phyloP scores from a whole-genome alignment of 1,140 invertebrate species.

The Drosophila eugracilis region DNA sequence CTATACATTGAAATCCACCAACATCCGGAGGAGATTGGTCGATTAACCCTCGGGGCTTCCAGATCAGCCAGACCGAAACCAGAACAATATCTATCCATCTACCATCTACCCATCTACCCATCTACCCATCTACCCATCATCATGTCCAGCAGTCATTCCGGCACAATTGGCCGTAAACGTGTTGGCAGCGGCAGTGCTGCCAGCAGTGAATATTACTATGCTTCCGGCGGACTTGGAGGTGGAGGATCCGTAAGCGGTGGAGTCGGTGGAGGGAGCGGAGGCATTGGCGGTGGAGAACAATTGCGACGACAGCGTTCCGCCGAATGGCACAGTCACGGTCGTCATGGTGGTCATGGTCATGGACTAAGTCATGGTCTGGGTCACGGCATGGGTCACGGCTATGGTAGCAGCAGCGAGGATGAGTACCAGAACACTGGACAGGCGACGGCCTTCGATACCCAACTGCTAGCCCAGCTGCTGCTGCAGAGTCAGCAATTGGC shows the following conservation, averaged over 20 bases:
- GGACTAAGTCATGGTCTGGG: constrained; percentile 55
- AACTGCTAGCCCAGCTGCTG: constrained; percentile 86
- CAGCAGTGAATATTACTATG: constrained; percentile 77
- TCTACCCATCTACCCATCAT: too few species aligned
- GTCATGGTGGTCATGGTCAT: constrained; percentile 80
- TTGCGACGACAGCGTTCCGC: constrained; percentile 87
- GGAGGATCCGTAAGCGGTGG: background rate
- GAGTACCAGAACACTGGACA: constrained; percentile 86
- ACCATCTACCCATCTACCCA: too few species aligned
- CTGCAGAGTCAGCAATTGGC: constrained; percentile 87
- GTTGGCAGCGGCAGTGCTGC: constrained; percentile 76
- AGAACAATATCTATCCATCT: too few species aligned
- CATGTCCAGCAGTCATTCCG: constrained; percentile 83
- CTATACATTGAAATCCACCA: too few species aligned
- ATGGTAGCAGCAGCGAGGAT: constrained; percentile 86
- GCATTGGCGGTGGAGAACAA: constrained; percentile 53
- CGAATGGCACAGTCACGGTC: constrained; percentile 86
- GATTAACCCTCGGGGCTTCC: too few species aligned
- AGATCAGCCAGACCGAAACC: too few species aligned
- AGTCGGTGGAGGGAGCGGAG: too few species aligned
- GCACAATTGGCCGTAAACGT: constrained; percentile 84
- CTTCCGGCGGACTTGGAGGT: constrained; percentile 23
- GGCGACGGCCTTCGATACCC: constrained; percentile 81
- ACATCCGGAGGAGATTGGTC: too few species aligned
- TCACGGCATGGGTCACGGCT: constrained; percentile 36